Evolutionary conservation across 2,888 invertebrate species (phyloP).

Genomic region (Tiliacea citrago): DNA sequence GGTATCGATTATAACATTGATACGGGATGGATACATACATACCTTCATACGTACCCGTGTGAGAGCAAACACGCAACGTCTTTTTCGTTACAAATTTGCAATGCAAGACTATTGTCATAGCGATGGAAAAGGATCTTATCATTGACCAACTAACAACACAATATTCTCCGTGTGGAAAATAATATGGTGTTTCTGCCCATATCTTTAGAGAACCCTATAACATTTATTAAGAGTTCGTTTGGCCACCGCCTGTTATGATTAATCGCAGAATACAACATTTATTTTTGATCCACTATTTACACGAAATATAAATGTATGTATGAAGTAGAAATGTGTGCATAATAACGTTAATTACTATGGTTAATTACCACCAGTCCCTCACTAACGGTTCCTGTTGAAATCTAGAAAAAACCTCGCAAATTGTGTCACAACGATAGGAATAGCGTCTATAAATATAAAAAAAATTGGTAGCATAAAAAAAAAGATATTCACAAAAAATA

Average conservation of each 20-base stretch:
- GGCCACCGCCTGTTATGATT: not conserved
- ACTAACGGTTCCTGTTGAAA: slow-evolving; percentile 64
- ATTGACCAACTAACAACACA: not conserved
- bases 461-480: no score
- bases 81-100: not conserved
- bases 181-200: not conserved
- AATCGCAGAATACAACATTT: slow-evolving; percentile 3
- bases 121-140: not conserved
- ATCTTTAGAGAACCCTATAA: not conserved
- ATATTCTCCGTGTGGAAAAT: not conserved
- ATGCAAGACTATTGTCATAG: not conserved
- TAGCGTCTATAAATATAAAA: no score
- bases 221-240: not conserved
- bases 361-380: slow-evolving; percentile 62
- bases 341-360: slow-evolving; percentile 61
- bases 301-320: slow-evolving; percentile 9
- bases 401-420: slow-evolving; percentile 63
- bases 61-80: not conserved
- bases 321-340: slow-evolving; percentile 58
- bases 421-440: no score
- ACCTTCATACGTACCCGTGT: not conserved
- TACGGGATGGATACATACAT: not conserved
- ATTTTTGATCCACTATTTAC: slow-evolving; percentile 20
- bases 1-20: slow-evolving; percentile 29
- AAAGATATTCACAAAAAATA: no score